Base-by-base conservation (phyloP, 2,113 vertebrate genomes). In the Sisor rabdophorus region DNA sequence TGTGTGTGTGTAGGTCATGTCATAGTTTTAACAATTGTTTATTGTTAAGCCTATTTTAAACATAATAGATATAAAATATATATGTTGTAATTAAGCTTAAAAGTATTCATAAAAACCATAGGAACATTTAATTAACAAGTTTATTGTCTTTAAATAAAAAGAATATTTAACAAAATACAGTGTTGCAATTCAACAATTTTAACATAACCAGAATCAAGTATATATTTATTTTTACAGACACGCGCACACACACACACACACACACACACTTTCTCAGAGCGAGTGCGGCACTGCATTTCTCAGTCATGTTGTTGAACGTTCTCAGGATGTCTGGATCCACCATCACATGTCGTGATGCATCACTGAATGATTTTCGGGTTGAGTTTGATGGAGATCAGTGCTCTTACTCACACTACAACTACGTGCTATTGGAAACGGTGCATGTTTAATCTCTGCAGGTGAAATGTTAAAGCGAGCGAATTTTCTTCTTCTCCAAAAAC, bases 401-500 rank as follows among this genome's bases (percentile, higher is more conserved):
- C 13, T 68, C 74, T 68, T 68, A 22, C 36, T 76, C 74, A 58
- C 16, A 48, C 20, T 16, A 10, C 13, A 44, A 22, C 52, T 9
- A 67, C 20, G 1, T n/a, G 32, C 32, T 36, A n/a, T 28, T 36
- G 11, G 11, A 47, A 67, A 15, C 36, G 16, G 40, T 56, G 6
- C 50, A 20, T 47, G 32, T 56, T 55, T 30, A 55, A 22, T 20
- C 32, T 24, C 28, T 44, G 22, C 20, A 3, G 11, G 11, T 8
- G 20, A 22, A 65, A 68, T 44, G 61, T 89, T 90, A 99, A 50
- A 99, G 82, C 12, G 96, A 98, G 82, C 89, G 92, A 82, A 99
- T 93, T 90, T 99, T 99, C 91, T 77, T 98, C 87, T 95, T 94
- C 89, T 99, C 97, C 58, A 91, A 86, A 86, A 98, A 99, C 50